Evolutionary conservation across 2,797 vertebrate species (phyloP), one percentile per base, ranked within the genome.

Genomic region (Pyrocephalus nanus): DNA sequence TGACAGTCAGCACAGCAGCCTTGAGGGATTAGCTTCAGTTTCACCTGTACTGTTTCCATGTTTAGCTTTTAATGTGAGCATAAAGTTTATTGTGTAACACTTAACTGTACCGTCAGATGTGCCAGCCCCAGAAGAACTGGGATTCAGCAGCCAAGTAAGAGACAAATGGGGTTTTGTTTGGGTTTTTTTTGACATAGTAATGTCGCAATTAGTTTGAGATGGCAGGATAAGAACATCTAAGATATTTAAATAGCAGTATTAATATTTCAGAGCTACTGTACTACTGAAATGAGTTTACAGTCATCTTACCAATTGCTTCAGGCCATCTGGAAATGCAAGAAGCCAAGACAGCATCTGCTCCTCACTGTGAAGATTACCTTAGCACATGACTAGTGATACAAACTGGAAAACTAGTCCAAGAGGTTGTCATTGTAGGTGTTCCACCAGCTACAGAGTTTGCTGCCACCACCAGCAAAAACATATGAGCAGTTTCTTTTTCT

Each of bases 191-290:
- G 76, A 95, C 94, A 95, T 84, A 96, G 95, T 94, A 94, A 96
- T 96, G 95, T 95, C 94, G 7, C 96, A 96, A 96, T 96, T 97
- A 96, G 93, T 72, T 96, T 93, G 76, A 96, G 95, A 97, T 96
- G 81, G 87, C 50, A 91, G 70, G 96, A 96, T 97, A 96, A 96
- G 91, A 95, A 97, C 92, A 89, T 96, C 94, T 96, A 91, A 97
- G 94, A 51, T 90, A 95, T 92, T 95, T 91, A 95, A 94, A 96
- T 84, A 79, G 84, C 57, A 89, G 61, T 73, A 83, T 96, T 96
- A 96, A 91, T 94, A 95, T 93, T 96, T 93, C 91, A 94, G 84
- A 95, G 60, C 80, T 93, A 88, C 93, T 93, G 20, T 25, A 90
- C 83, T 73, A 69, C 91, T 85, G 71, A 94, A 94, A 67, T 84